phyloP scores from a whole-genome alignment of 2,888 invertebrate species.

The Petrolisthes manimaculis region DNA sequence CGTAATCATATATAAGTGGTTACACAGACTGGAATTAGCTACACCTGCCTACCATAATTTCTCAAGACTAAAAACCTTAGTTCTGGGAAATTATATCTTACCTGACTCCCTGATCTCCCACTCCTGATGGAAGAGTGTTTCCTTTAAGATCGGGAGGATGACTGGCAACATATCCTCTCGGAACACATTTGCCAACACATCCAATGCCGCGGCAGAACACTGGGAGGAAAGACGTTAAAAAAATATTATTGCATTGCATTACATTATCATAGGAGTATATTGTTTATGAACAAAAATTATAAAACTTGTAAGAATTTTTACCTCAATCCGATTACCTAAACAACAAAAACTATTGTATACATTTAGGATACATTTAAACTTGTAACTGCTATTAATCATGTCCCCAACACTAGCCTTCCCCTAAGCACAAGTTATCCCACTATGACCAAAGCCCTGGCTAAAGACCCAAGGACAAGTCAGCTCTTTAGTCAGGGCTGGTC shows the following conservation, averaged over 20 bases:
- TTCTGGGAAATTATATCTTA: constrained; percentile 5
- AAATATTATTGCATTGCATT: too few relatives aligned
- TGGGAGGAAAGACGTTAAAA: constrained; percentile 75
- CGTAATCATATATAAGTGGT: too few relatives aligned
- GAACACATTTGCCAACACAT: constrained; percentile 97
- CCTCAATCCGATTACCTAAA: too few relatives aligned
- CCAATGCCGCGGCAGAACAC: constrained; percentile 97
- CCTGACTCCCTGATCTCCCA: constrained; percentile 97
- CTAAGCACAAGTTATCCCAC: background rate
- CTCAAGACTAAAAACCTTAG: background rate
- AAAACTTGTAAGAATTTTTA: too few relatives aligned
- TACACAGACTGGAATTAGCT: background rate
- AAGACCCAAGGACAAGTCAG: too few relatives aligned
- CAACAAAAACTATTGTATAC: too few relatives aligned
- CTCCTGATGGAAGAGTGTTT: constrained; percentile 92
- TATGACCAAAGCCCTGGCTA: too few relatives aligned
- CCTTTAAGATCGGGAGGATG: constrained; percentile 94
- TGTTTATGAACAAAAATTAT: too few relatives aligned
- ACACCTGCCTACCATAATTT: background rate
- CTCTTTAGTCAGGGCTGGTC: background rate
- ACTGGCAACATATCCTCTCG: constrained; percentile 93
- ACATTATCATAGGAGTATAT: too few relatives aligned
- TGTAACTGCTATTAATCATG: background rate
- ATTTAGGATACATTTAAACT: too few relatives aligned
- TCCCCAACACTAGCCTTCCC: constrained; percentile 25